Conservation (phyloP, 2,888 invertebrate genomes). For the Anoncus sp. region DNA sequence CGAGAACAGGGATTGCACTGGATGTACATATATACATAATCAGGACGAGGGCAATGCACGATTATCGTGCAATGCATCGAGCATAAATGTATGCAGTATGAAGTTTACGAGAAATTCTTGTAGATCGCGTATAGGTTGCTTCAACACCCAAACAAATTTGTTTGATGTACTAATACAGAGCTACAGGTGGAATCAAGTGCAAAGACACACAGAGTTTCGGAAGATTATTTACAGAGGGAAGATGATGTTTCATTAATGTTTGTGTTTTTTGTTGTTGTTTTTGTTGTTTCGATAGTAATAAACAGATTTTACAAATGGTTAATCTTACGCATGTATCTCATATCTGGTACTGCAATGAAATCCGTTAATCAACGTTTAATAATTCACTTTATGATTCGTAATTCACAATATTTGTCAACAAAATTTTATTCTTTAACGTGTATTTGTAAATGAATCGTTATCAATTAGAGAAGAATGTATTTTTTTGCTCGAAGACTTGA, state of each 20-base stretch:
- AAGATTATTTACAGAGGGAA: not conserved
- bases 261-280: not conserved
- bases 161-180: slow-evolving; percentile 20
- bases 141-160: no score
- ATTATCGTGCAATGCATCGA: slow-evolving; percentile 53
- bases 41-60: slow-evolving; percentile 49
- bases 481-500: no score
- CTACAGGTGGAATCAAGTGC: slow-evolving; percentile 34
- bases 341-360: not conserved
- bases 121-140: slow-evolving; percentile 23
- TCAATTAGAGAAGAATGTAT: no score
- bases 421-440: no score
- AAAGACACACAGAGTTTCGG: not conserved
- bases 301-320: not conserved
- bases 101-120: slow-evolving; percentile 33
- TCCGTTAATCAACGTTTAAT: not conserved
- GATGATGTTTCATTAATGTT: not conserved
- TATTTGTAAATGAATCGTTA: no score
- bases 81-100: slow-evolving; percentile 24
- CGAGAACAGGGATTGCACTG: slow-evolving; percentile 19
- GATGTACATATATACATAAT: slow-evolving; percentile 1
- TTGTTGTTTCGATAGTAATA: not conserved
- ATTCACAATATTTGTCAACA: no score
- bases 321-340: not conserved
- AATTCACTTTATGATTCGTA: no score